These are phyloP conservation scores for Metalampra italica DNA, from an alignment of 2,888 invertebrate genomes.

Conservation along the genomic window DNA sequence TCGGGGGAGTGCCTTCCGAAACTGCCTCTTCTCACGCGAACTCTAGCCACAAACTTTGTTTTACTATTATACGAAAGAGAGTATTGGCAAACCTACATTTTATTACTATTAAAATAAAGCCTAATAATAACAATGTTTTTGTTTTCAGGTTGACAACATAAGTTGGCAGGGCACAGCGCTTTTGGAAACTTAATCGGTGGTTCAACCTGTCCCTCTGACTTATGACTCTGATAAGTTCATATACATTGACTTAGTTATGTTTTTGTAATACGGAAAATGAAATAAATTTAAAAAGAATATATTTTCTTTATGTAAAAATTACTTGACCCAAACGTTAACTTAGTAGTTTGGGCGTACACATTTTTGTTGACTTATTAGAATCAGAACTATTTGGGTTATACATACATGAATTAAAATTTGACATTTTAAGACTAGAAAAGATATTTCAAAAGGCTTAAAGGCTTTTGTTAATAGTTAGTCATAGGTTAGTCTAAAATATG, in stretches of 20 bases:
- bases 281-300: slow-evolving; percentile 36
- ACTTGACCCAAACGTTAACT: too few relatives aligned
- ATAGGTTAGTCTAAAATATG: too few relatives aligned
- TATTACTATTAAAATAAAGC: slow-evolving; percentile 21
- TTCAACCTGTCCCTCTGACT: slow-evolving; percentile 57
- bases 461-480: too few relatives aligned
- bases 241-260: slow-evolving; percentile 49
- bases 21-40: slow-evolving; percentile 62
- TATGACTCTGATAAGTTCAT: slow-evolving; percentile 48
- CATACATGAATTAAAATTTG: too few relatives aligned
- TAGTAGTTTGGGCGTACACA: too few relatives aligned
- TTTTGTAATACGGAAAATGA: slow-evolving; percentile 45
- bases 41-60: slow-evolving; percentile 36
- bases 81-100: slow-evolving; percentile 21
- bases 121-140: slow-evolving; percentile 9
- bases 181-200: slow-evolving; percentile 62
- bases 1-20: slow-evolving; percentile 60
- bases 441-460: too few relatives aligned
- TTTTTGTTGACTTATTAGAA: too few relatives aligned
- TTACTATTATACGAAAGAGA: slow-evolving; percentile 22
- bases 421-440: too few relatives aligned
- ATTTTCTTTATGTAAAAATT: too few relatives aligned
- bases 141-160: slow-evolving; percentile 5
- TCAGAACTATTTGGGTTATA: too few relatives aligned
- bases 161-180: slow-evolving; percentile 21